A percentile compares a stretch with the other conserved stretches of the same genome.
phyloP scores from a whole-genome alignment of 1,140 invertebrate genomes.

The Adoxophyes honmai region DNA sequence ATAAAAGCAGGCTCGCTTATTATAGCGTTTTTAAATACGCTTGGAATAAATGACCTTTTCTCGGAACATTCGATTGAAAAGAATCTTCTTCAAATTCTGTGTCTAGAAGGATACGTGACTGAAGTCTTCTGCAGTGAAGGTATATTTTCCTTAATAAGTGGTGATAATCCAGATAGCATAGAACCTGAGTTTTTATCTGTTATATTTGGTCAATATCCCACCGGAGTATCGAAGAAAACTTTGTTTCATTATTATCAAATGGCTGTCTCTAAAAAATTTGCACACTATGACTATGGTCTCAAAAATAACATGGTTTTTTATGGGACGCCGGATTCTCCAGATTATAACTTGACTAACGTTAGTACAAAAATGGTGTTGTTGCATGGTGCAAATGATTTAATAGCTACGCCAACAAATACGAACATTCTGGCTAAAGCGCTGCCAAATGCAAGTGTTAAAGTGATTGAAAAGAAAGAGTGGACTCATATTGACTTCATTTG shows the following conservation, averaged over 20 bases:
- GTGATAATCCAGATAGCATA: not conserved
- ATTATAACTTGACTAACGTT: not conserved
- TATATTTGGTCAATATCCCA: not conserved
- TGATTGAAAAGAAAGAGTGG: not conserved
- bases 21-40: not conserved
- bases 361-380: not conserved
- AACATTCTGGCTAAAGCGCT: not conserved
- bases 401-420: not conserved
- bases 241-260: not conserved
- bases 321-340: not conserved
- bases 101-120: not conserved
- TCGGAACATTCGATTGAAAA: not conserved
- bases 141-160: not conserved
- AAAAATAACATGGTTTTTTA: not conserved
- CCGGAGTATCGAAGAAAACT: not conserved
- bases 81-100: not conserved
- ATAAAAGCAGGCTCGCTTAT: not conserved
- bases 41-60: not conserved
- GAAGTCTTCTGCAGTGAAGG: not conserved
- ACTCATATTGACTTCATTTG: not conserved
- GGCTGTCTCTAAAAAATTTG: not conserved
- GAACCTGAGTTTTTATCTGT: not conserved
- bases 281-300: not conserved
- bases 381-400: not conserved
- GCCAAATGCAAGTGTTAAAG: not conserved